Evolutionary conservation across 2,113 vertebrate species (phyloP).

Genomic region (Eptesicus fuscus): DNA sequence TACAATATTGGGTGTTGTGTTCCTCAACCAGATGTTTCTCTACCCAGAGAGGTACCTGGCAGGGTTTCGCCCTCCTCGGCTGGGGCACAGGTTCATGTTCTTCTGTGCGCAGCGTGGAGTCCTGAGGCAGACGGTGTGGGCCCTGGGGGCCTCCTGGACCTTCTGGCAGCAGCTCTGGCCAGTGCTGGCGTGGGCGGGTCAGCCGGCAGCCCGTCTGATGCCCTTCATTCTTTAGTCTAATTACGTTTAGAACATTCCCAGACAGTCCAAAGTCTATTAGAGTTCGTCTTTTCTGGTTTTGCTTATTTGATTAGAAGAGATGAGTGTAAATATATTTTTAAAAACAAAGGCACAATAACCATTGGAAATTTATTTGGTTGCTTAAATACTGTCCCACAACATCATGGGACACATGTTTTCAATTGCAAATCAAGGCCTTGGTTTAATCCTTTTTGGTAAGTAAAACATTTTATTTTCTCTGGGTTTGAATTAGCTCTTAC

Average conservation of each 20-base stretch:
- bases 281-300: constrained; percentile 19
- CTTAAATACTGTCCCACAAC: constrained; percentile 17
- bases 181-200: fast-evolving
- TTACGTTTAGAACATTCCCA: background rate
- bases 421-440: constrained; percentile 38
- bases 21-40: background rate
- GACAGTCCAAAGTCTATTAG: background rate
- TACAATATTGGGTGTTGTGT: background rate
- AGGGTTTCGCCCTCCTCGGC: background rate
- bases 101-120: fast-evolving
- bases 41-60: constrained; percentile 26
- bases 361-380: background rate
- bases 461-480: constrained; percentile 26
- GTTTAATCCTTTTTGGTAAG: constrained; percentile 33
- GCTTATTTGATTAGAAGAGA: constrained; percentile 25
- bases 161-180: fast-evolving
- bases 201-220: background rate
- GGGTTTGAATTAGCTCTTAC: background rate
- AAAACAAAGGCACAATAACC: background rate
- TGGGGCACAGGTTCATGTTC: background rate
- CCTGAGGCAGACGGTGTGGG: fast-evolving
- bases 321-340: background rate
- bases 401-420: background rate
- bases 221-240: background rate
- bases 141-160: fast-evolving